Percentiles rank a stretch among this genome's conserved stretches.
phyloP scores from a whole-genome alignment of 2,797 vertebrate genomes.

The Graptemys geographica region DNA sequence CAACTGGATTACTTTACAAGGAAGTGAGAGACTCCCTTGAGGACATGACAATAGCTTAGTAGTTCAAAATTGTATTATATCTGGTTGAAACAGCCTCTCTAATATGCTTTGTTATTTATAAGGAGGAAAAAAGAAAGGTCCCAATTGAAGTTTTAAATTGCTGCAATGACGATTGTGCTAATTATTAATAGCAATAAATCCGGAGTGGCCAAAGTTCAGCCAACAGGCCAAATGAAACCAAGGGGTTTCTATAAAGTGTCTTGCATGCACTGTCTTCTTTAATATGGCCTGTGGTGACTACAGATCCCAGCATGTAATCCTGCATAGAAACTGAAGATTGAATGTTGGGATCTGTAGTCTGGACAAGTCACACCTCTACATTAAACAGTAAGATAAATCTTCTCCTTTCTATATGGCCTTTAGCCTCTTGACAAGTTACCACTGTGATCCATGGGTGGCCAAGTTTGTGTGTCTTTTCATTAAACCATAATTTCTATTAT shows the following conservation, averaged over 20 bases:
- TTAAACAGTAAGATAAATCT: neutral
- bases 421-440: neutral
- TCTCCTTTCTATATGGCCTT: neutral
- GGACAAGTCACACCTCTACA: neutral
- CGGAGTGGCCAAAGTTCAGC: neutral
- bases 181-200: constrained; percentile 63
- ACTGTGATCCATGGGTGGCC: neutral
- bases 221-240: neutral
- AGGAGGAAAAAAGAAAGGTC: constrained; percentile 56
- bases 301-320: neutral
- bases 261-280: neutral
- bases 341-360: neutral
- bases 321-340: neutral
- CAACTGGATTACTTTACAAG: constrained; percentile 57
- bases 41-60: constrained; percentile 47
- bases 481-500: neutral
- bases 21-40: constrained; percentile 22
- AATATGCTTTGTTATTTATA: constrained; percentile 75
- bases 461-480: neutral
- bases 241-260: neutral
- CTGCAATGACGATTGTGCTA: constrained; percentile 7
- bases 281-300: neutral
- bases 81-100: constrained; percentile 69
- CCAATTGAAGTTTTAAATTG: constrained; percentile 66
- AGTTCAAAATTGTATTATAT: constrained; percentile 62